A percentile compares a stretch with the other conserved stretches of the same genome.
Conservation (phyloP, 1,140 invertebrate genomes). For the Oncopodura yosiiana region DNA sequence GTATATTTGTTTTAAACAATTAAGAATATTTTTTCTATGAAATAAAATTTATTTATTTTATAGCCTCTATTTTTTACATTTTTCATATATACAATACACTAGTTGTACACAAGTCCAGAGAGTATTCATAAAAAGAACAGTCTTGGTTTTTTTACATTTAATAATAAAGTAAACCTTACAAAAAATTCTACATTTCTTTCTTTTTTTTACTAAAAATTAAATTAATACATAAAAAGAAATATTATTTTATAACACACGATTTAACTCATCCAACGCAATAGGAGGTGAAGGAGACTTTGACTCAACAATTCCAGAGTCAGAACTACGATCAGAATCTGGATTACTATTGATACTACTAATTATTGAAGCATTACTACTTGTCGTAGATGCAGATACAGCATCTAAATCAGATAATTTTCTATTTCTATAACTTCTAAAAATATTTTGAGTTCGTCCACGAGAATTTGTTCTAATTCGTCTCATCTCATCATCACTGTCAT, state of each 20-base stretch:
- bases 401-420: not conserved
- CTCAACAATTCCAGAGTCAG: not conserved
- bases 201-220: too few relatives aligned
- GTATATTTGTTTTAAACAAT: too few relatives aligned
- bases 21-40: not conserved
- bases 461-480: constrained; percentile 32
- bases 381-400: not conserved
- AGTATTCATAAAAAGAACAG: too few relatives aligned
- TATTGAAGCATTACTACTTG: too few relatives aligned
- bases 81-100: too few relatives aligned
- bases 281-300: constrained; percentile 15
- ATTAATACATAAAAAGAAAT: too few relatives aligned
- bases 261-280: not conserved
- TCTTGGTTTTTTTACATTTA: too few relatives aligned
- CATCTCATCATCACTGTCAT: constrained; percentile 35
- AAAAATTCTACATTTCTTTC: not conserved
- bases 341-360: not conserved
- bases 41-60: too few relatives aligned
- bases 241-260: constrained; percentile 16
- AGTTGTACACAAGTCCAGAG: too few relatives aligned
- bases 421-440: constrained; percentile 17
- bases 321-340: not conserved
- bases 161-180: too few relatives aligned
- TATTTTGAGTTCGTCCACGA: constrained; percentile 32
- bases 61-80: too few relatives aligned